Evolutionary conservation across 2,888 invertebrate species (phyloP).

Genomic region (Sthenelais limicola): DNA sequence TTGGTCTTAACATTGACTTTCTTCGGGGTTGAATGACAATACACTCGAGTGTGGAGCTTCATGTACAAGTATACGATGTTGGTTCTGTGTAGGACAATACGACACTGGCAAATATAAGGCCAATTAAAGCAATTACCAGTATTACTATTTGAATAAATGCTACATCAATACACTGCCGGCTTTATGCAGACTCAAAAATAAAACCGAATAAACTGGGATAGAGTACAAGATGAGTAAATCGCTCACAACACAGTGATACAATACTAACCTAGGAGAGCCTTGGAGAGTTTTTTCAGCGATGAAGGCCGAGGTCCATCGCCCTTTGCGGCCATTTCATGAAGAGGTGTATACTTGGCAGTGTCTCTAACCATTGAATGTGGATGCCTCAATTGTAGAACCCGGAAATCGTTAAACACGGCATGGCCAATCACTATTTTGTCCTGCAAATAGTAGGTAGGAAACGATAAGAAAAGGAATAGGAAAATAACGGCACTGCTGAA

Average conservation of each 20-base stretch:
- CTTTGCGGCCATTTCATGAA: conserved; percentile 48
- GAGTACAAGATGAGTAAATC: neutral
- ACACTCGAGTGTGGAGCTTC: no score
- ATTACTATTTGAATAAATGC: no score
- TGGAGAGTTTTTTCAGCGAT: conserved; percentile 44
- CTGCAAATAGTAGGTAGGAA: conserved; percentile 52
- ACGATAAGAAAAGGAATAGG: neutral
- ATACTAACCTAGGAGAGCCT: conserved; percentile 21
- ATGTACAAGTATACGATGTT: no score
- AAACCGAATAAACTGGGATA: no score
- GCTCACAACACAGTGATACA: conserved; percentile 1
- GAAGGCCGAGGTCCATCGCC: neutral
- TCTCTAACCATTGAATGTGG: conserved; percentile 54
- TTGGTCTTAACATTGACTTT: no score
- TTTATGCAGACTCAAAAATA: no score
- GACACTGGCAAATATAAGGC: no score
- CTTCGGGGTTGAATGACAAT: no score
- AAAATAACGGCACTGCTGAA: neutral
- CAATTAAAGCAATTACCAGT: no score
- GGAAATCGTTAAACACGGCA: conserved; percentile 62
- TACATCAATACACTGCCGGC: no score
- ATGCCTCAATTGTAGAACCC: conserved; percentile 55
- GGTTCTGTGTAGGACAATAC: no score
- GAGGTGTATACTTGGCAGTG: conserved; percentile 52
- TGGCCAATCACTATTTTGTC: conserved; percentile 66